Evolutionary conservation across 1,140 invertebrate species (phyloP).

Genomic region (Episyrphus balteatus): DNA sequence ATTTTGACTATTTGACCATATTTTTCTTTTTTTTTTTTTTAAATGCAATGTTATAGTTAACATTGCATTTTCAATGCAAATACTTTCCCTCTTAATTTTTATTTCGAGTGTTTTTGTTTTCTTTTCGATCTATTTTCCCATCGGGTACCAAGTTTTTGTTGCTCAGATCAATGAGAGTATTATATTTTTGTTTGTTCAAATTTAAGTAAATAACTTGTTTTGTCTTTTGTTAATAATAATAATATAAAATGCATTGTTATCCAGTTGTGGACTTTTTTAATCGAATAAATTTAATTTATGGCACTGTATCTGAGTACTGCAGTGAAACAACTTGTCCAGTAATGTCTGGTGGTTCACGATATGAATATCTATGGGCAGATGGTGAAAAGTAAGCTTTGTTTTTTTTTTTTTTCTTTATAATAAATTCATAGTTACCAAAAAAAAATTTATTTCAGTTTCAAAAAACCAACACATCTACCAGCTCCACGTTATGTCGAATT

Average conservation of each 20-base stretch:
- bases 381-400: conserved; percentile 45
- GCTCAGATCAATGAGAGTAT: no score
- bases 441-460: conserved; percentile 43
- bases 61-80: no score
- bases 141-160: no score
- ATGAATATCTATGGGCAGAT: conserved; percentile 93
- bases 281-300: conserved; percentile 87
- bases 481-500: conserved; percentile 79
- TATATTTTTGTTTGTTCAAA: no score
- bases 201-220: no score
- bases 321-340: conserved; percentile 77
- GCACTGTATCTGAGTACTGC: conserved; percentile 81
- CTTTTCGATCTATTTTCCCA: no score
- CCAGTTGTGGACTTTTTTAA: conserved; percentile 95
- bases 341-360: conserved; percentile 80
- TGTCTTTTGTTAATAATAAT: no score
- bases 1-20: no score
- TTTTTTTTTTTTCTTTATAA: not conserved
- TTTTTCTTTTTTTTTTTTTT: no score
- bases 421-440: not conserved
- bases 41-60: no score
- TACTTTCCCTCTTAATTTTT: no score
- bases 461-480: conserved; percentile 78
- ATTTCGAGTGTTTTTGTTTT: no score
- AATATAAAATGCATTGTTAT: conserved; percentile 24